Conservation (phyloP, 2,888 invertebrate genomes). For the Thymelicus acteon region DNA sequence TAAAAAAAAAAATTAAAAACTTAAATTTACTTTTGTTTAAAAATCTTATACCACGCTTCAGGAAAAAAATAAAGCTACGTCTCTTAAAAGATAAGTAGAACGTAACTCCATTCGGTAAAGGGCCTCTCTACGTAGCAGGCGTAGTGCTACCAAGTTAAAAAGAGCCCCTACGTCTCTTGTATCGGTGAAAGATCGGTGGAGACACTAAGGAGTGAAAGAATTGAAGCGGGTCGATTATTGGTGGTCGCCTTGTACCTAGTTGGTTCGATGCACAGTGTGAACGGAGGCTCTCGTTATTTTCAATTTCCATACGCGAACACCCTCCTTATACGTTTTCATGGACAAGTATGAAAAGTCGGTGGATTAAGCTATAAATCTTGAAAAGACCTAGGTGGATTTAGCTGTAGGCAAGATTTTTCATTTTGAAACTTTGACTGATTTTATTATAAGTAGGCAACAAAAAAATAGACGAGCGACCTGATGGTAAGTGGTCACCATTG, state of each 20-base stretch:
- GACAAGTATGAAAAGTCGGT: conserved; percentile 69
- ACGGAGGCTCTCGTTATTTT: conserved; percentile 83
- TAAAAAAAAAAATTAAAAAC: too few species aligned
- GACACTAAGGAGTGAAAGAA: conserved; percentile 68
- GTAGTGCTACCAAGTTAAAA: conserved; percentile 68
- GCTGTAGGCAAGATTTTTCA: conserved; percentile 45
- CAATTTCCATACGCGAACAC: conserved; percentile 83
- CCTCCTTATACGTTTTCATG: conserved; percentile 75
- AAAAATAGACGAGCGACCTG: too few species aligned
- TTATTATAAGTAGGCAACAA: too few species aligned
- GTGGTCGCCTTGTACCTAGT: conserved; percentile 69
- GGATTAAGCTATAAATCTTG: conserved; percentile 82
- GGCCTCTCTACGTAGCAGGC: conserved; percentile 76
- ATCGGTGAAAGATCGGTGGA: conserved; percentile 63
- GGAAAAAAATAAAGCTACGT: conserved; percentile 79
- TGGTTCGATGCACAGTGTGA: conserved; percentile 79
- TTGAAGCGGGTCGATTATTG: conserved; percentile 65
- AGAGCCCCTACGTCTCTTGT: conserved; percentile 65
- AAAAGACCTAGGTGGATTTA: conserved; percentile 76
- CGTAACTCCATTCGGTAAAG: conserved; percentile 83
- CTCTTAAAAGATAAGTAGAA: conserved; percentile 82
- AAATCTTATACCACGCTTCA: conserved; percentile 44
- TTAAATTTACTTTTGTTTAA: conserved; percentile 9
- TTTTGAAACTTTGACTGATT: background rate
- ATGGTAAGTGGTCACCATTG: too few species aligned